phyloP scores from a whole-genome alignment of 2,797 vertebrate genomes.

The Aselliscus stoliczkanus region DNA sequence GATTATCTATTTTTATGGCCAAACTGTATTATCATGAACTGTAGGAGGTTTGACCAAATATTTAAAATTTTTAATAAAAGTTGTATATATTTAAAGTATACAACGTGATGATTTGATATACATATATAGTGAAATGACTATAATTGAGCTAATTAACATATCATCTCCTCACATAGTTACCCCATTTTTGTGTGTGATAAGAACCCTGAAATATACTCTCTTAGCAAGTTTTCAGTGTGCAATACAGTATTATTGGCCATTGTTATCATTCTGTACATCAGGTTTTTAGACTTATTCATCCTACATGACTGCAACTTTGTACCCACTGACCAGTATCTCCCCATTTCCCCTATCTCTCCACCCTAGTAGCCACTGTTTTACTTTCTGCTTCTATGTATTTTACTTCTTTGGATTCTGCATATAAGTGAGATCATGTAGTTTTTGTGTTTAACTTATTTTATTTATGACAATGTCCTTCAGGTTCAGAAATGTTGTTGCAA shows the following conservation, averaged over 20 bases:
- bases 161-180: background rate
- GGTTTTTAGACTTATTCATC: background rate
- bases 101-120: background rate
- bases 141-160: background rate
- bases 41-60: background rate
- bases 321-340: background rate
- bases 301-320: background rate
- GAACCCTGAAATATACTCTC: background rate
- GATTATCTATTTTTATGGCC: background rate
- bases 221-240: background rate
- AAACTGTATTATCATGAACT: background rate
- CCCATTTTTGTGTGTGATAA: background rate
- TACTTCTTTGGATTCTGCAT: background rate
- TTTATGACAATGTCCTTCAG: background rate
- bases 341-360: background rate
- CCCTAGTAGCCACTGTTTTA: background rate
- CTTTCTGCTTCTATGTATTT: background rate
- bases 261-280: background rate
- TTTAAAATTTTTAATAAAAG: background rate
- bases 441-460: background rate
- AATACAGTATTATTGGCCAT: background rate
- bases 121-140: background rate
- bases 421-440: background rate
- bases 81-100: background rate
- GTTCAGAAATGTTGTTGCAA: background rate